These are phyloP conservation scores for Lemur catta DNA, from an alignment of 2,797 vertebrate genomes.

Conservation along the genomic window DNA sequence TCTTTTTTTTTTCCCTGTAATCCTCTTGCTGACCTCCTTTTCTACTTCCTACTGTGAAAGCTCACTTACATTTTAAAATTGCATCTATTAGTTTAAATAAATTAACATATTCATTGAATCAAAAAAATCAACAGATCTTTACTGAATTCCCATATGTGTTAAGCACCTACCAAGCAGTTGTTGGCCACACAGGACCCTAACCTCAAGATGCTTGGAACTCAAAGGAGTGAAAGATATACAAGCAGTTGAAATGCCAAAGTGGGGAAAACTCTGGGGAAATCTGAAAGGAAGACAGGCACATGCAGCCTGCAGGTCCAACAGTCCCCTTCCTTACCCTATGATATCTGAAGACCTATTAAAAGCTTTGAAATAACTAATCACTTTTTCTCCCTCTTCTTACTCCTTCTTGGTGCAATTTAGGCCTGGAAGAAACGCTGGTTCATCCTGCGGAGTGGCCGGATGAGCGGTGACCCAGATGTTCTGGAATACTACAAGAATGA, in stretches of 20 bases:
- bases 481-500: conserved; percentile 99
- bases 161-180: not conserved
- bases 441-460: conserved; percentile 95
- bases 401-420: conserved; percentile 78
- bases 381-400: not conserved
- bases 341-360: not conserved
- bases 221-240: not conserved
- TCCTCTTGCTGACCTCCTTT: not conserved
- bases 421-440: conserved; percentile 99
- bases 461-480: conserved; percentile 97
- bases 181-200: not conserved
- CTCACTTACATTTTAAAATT: conserved; percentile 16
- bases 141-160: not conserved
- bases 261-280: not conserved
- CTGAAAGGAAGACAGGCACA: not conserved
- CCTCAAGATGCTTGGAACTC: not conserved
- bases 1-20: not conserved
- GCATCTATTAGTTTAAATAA: not conserved
- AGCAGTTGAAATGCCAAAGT: not conserved
- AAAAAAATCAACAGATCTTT: not conserved
- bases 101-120: not conserved
- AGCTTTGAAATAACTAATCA: not conserved
- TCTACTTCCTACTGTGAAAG: not conserved
- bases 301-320: not conserved
- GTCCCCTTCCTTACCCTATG: not conserved